Evolutionary conservation across 2,797 vertebrate species (phyloP), one percentile per base, ranked within the genome.

Genomic region (Odontamblyopus lacepedii): DNA sequence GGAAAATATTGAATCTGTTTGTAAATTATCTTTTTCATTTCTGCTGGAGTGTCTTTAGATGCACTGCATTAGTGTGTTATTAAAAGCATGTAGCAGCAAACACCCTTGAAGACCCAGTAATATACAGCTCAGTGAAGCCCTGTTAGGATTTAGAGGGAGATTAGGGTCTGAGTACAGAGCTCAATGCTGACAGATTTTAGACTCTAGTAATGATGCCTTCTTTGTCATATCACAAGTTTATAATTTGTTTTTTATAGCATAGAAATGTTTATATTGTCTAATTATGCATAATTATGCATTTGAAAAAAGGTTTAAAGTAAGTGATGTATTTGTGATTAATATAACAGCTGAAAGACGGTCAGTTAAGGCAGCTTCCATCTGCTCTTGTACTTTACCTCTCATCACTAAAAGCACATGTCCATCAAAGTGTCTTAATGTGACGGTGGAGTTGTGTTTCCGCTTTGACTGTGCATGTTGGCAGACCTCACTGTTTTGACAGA

Each of bases 341-440:
- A 93, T 93, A 91, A 91, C 70, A 78, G 91, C 89, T 91, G 86
- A 93, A 94, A 93, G 93, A 93, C 87, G 82, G 91, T 93, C 92
- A 92, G 91, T 89, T 67, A 90, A 90, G 92, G 91, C 91, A 92
- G 84, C 80, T 85, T 83, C 81, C 82, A 82, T 83, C 82, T 83
- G 78, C 80, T 80, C 74, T 68, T 50, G 71, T 81, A 72, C 81
- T 71, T 67, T 71, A 74, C 77, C 72, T 71, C 53, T 71, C 87
- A 84, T 88, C 80, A 78, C 74, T 80, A 76, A 82, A 77, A 13
- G 67, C 82, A 72, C 78, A 68, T 79, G 30, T 83, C 69, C 80
- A 84, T 85, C 81, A 72, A 74, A 67, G 79, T 80, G 70, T 82
- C 35, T 73, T 18, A 62, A 23, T 77, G 80, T 79, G 72, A 44